Evolutionary conservation across 1,140 invertebrate species (phyloP).

Genomic region (Caenorhabditis latens): DNA sequence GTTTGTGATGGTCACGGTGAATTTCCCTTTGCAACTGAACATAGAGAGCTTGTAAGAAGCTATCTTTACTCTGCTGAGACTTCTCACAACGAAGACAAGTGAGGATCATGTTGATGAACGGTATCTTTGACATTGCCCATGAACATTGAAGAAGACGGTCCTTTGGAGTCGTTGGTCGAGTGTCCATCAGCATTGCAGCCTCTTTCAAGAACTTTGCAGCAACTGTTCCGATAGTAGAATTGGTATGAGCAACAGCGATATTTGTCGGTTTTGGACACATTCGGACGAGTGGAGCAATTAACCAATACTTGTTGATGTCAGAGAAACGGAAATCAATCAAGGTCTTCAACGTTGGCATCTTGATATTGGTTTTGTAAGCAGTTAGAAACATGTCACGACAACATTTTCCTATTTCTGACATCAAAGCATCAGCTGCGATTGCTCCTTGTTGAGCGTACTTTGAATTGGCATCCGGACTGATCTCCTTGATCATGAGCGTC

Average conservation of each 20-base stretch:
- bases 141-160: slow-evolving; percentile 9
- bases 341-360: slow-evolving; percentile 34
- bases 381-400: slow-evolving; percentile 17
- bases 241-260: not conserved
- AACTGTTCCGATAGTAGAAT: not conserved
- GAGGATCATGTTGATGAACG: slow-evolving; percentile 28
- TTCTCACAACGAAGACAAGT: not conserved
- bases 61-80: slow-evolving; percentile 1
- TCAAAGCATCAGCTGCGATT: slow-evolving; percentile 59
- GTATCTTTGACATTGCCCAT: not conserved
- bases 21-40: slow-evolving; percentile 14
- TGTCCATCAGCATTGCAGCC: slow-evolving; percentile 6
- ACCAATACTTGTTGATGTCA: slow-evolving; percentile 56
- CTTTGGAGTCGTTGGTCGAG: slow-evolving; percentile 6
- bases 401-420: slow-evolving; percentile 60
- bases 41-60: not conserved
- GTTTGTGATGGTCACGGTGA: not conserved
- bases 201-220: slow-evolving; percentile 28
- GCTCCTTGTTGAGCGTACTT: slow-evolving; percentile 56
- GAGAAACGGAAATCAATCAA: slow-evolving; percentile 41
- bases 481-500: slow-evolving; percentile 64
- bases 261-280: slow-evolving; percentile 57
- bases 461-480: slow-evolving; percentile 39
- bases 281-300: slow-evolving; percentile 48
- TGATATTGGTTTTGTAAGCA: slow-evolving; percentile 40